A percentile compares a stretch with the other conserved stretches of the same genome.
Conservation (phyloP, 2,113 vertebrate species). For the Cavia aperea region DNA sequence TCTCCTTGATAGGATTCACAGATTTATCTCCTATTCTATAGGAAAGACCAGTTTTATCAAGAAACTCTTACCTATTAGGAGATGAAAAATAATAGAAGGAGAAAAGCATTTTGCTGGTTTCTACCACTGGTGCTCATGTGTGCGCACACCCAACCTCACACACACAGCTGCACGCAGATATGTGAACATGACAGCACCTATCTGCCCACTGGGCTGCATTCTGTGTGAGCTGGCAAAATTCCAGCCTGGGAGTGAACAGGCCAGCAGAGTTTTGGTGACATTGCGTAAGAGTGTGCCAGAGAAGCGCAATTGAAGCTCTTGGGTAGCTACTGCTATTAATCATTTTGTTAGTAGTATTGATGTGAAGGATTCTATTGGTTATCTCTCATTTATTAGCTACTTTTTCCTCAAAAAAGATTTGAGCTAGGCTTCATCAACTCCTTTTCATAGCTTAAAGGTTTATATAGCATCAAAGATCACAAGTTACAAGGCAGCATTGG, state of each 20-base stretch:
- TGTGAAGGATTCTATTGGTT: not conserved
- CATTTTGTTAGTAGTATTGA: not conserved
- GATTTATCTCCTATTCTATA: not conserved
- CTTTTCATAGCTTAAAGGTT: not conserved
- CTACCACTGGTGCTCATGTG: accelerated
- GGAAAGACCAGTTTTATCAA: not conserved
- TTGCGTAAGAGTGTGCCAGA: not conserved
- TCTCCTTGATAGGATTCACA: not conserved
- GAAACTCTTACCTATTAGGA: not conserved
- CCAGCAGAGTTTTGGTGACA: not conserved
- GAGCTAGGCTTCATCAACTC: not conserved
- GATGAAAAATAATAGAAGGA: not conserved
- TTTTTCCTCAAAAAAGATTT: not conserved
- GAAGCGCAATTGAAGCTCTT: not conserved
- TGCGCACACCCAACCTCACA: not conserved
- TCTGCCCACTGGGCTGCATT: accelerated
- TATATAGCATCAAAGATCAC: not conserved
- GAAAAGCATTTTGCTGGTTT: not conserved
- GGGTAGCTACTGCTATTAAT: not conserved
- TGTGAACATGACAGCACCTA: not conserved
- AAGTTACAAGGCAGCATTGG: not conserved
- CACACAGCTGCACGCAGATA: not conserved
- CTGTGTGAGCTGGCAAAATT: not conserved
- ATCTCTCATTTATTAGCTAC: not conserved
- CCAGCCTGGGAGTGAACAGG: not conserved